Evolutionary conservation across 2,797 vertebrate species (phyloP).

Genomic region (Fistularia tabacaria): DNA sequence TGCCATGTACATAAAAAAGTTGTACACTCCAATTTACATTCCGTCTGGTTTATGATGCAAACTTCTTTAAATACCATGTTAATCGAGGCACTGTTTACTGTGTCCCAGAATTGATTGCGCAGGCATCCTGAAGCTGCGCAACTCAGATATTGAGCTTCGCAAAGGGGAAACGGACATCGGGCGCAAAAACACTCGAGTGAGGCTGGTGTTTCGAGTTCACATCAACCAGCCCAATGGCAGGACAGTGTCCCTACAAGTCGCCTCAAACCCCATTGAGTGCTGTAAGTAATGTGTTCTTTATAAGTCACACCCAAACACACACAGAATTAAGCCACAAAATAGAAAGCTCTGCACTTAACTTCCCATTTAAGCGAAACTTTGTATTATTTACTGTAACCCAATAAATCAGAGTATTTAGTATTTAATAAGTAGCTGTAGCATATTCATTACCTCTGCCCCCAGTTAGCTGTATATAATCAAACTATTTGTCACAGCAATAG

Average conservation of each 20-base stretch:
- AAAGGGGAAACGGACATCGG: constrained; percentile 98
- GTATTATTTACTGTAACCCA: constrained; percentile 40
- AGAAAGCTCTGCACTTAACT: constrained; percentile 18
- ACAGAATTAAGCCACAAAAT: constrained; percentile 9
- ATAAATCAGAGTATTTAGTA: constrained; percentile 39
- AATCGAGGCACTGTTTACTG: constrained; percentile 1
- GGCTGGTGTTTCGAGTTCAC: constrained; percentile 93
- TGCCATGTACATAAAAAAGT: too few relatives aligned
- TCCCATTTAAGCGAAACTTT: constrained; percentile 14
- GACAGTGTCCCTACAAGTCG: constrained; percentile 85
- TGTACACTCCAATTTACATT: too few relatives aligned
- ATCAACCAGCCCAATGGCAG: constrained; percentile 90
- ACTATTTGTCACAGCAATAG: constrained; percentile 52
- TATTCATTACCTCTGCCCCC: constrained; percentile 39
- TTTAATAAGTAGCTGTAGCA: constrained; percentile 4
- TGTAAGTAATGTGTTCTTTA: constrained; percentile 79
- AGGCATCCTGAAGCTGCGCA: constrained; percentile 92
- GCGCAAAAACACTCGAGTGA: constrained; percentile 91
- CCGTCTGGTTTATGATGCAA: too few relatives aligned
- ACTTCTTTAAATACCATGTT: too few relatives aligned
- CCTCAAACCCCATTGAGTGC: constrained; percentile 95
- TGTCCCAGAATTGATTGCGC: constrained; percentile 89
- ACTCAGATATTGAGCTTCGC: constrained; percentile 94
- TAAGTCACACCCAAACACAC: neutral
- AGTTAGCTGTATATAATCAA: constrained; percentile 54